Conservation (phyloP, 1,140 invertebrate species). For the Eubasilissa regina region DNA sequence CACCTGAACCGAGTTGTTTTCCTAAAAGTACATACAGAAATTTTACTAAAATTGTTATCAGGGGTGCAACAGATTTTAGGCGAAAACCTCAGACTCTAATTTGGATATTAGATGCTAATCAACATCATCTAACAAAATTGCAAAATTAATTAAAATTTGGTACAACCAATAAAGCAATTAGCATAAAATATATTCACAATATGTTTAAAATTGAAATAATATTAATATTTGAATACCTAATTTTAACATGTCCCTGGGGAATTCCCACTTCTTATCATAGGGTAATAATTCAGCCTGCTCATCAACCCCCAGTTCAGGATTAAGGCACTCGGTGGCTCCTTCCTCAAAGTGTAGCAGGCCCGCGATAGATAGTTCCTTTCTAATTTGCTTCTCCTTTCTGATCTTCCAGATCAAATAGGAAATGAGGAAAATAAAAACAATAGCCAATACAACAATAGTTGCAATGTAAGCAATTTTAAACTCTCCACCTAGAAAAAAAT, state of each 20-base stretch:
- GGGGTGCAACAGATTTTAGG: too few relatives aligned
- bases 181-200: too few relatives aligned
- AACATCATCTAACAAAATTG: too few relatives aligned
- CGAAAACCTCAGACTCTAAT: too few relatives aligned
- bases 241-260: slow-evolving; percentile 87
- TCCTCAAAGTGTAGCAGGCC: slow-evolving; percentile 85
- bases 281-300: slow-evolving; percentile 94
- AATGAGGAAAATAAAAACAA: slow-evolving; percentile 71
- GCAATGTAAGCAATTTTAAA: slow-evolving; percentile 62
- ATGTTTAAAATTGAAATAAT: neutral
- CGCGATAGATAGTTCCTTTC: slow-evolving; percentile 76
- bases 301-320: slow-evolving; percentile 89
- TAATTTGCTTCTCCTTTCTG: slow-evolving; percentile 75
- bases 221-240: slow-evolving; percentile 76
- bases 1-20: slow-evolving; percentile 90
- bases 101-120: too few relatives aligned
- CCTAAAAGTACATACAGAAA: slow-evolving; percentile 68
- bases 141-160: too few relatives aligned
- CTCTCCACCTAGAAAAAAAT: slow-evolving; percentile 51
- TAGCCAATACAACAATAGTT: slow-evolving; percentile 67
- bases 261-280: slow-evolving; percentile 93
- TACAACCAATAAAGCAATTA: too few relatives aligned
- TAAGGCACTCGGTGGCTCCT: slow-evolving; percentile 85
- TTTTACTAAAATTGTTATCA: neutral
- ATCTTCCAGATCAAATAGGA: slow-evolving; percentile 73